Evolutionary conservation across 2,113 vertebrate species (phyloP).

Genomic region (Origma solitaria): DNA sequence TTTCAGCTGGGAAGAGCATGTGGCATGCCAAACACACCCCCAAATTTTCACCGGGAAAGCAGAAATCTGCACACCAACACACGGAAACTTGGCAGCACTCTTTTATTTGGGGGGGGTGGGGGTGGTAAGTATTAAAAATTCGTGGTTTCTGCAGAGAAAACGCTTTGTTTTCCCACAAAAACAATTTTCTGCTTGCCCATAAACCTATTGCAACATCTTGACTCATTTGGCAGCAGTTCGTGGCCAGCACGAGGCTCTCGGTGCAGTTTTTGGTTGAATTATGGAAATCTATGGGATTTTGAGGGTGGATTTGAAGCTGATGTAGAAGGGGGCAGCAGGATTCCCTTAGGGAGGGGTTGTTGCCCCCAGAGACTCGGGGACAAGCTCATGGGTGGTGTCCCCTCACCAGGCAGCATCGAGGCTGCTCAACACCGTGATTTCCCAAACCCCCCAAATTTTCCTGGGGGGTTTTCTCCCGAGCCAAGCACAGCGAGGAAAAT

Average conservation of each 20-base stretch:
- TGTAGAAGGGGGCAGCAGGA: background rate
- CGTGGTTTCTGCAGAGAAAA: background rate
- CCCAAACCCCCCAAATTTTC: background rate
- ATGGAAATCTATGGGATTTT: background rate
- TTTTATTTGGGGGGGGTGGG: background rate
- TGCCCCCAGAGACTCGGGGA: background rate
- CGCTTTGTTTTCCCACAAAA: background rate
- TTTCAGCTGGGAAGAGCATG: conserved; percentile 49
- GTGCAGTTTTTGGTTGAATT: background rate
- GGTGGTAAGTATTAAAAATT: background rate
- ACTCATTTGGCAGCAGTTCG: background rate
- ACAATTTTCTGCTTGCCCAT: background rate
- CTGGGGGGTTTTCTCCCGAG: background rate
- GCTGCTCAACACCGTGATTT: fast-evolving
- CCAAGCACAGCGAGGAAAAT: background rate
- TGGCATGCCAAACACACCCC: conserved; percentile 25
- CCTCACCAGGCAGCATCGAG: background rate
- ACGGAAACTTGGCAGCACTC: background rate
- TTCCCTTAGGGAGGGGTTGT: background rate
- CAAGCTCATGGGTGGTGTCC: background rate
- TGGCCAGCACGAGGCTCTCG: background rate
- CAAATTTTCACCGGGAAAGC: background rate
- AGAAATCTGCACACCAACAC: background rate
- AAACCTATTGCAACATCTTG: background rate
- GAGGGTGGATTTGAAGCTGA: background rate